Conservation (phyloP, 92 coral and sea anemone genomes). For the Heliopora coerulea region DNA sequence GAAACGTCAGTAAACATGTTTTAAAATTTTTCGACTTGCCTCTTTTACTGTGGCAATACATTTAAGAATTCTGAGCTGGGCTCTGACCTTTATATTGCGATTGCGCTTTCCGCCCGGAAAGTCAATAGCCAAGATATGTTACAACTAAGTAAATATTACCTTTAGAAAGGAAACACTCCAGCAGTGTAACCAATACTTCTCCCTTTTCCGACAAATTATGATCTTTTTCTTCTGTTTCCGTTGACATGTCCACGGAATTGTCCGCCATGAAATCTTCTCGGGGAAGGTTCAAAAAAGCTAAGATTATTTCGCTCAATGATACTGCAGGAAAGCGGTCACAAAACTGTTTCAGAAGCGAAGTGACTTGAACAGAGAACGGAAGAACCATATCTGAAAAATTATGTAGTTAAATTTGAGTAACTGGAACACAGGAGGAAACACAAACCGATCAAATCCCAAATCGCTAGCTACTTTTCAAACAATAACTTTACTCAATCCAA, state of each 20-base stretch:
- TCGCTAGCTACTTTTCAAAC: no score
- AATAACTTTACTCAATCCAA: no score
- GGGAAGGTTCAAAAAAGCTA: neutral
- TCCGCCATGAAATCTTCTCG: neutral
- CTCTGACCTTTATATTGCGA: no score
- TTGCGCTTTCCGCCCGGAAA: no score
- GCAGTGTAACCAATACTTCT: neutral
- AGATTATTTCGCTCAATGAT: neutral
- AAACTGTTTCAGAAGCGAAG: conserved; percentile 4
- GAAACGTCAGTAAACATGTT: no score
- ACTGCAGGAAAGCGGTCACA: neutral
- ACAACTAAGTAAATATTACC: neutral
- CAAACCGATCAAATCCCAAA: no score
- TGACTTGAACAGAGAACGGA: conserved; percentile 2
- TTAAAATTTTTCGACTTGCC: no score
- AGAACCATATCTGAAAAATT: conserved; percentile 13
- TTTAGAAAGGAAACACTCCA: neutral
- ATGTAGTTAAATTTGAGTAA: no score
- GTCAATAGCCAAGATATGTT: no score
- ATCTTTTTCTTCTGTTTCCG: neutral
- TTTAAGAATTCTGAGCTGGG: no score
- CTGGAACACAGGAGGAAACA: no score
- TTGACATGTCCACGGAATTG: neutral
- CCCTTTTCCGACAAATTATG: neutral
- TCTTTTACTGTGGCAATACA: no score